A percentile compares a stretch with the other conserved stretches of the same genome.
These are phyloP conservation scores for Mus minutoides DNA, from an alignment of 2,797 vertebrate genomes.

Conservation along the genomic window DNA sequence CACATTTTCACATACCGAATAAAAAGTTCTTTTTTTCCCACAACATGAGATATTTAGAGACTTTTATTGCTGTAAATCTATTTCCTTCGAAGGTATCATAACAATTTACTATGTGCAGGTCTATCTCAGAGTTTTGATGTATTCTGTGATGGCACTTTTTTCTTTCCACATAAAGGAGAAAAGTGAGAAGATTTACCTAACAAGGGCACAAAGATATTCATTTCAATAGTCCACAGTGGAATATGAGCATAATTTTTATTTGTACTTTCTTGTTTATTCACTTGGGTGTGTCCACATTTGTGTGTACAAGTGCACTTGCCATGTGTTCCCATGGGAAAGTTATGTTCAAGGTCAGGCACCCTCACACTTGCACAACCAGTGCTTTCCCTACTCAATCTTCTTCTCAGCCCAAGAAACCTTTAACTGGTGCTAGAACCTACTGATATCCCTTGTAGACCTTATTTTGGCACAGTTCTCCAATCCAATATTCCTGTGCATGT, in stretches of 20 bases:
- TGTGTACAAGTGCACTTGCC: background rate
- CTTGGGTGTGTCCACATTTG: background rate
- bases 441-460: too few species aligned
- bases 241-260: background rate
- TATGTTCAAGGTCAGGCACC: background rate
- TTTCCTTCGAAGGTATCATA: background rate
- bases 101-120: background rate
- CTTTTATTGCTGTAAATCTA: background rate
- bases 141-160: background rate
- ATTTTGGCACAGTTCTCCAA: background rate
- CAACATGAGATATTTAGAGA: background rate
- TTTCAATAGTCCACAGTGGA: background rate
- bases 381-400: background rate
- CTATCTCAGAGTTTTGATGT: background rate
- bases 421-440: accelerated
- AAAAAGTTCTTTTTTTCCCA: background rate
- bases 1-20: background rate
- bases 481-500: background rate
- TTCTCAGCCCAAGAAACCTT: background rate
- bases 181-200: background rate
- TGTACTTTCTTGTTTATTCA: background rate
- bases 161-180: background rate
- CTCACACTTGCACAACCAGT: background rate
- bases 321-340: too few species aligned
- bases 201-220: background rate